Conservation (phyloP, 2,888 invertebrate species). For the Parapristionchus giblindavisi region DNA sequence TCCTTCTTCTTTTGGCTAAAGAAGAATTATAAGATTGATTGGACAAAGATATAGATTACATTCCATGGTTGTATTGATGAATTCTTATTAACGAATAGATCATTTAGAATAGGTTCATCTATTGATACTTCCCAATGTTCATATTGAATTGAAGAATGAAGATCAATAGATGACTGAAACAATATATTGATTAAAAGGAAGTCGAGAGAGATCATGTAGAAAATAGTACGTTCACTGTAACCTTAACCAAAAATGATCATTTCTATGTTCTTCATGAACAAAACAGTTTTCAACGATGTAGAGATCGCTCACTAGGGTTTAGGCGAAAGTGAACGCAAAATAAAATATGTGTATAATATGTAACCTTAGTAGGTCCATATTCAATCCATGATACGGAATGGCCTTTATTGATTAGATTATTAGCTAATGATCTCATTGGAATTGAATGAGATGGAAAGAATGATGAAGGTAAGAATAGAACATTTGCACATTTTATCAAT, state of each 20-base stretch:
- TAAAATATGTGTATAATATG: not conserved
- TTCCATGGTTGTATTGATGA: constrained; percentile 38
- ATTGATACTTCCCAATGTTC: constrained; percentile 13
- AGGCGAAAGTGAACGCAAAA: not conserved
- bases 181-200: not conserved
- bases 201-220: not conserved
- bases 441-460: constrained; percentile 64
- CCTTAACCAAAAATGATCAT: not conserved
- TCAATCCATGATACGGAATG: constrained; percentile 67
- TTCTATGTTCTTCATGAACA: not conserved
- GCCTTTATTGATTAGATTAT: constrained; percentile 62
- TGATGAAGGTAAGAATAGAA: constrained; percentile 65
- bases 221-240: not conserved
- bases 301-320: not conserved
- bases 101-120: constrained; percentile 35
- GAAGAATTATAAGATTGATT: not conserved
- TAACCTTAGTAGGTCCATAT: constrained; percentile 62
- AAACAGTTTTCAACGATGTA: not conserved
- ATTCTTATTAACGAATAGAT: constrained; percentile 53
- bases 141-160: constrained; percentile 11
- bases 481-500: constrained; percentile 37
- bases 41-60: not conserved
- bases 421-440: constrained; percentile 64
- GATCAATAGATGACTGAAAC: not conserved
- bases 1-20: constrained; percentile 38